Evolutionary conservation across 1,140 invertebrate species (phyloP).

Genomic region (Psilanteris sp.): DNA sequence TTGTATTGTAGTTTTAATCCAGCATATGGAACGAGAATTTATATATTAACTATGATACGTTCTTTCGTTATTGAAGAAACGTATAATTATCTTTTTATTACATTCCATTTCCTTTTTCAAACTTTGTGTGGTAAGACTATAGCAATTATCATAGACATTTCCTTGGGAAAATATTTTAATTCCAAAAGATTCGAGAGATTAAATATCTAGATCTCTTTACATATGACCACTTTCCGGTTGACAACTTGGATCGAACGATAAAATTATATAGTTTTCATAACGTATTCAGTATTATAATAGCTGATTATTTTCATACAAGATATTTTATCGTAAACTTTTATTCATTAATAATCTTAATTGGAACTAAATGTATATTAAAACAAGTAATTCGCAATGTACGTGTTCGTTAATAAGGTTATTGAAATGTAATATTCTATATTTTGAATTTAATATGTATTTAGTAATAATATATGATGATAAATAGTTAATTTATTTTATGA

Average conservation of each 20-base stretch:
- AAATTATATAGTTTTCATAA: conserved; percentile 23
- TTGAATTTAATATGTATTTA: no score
- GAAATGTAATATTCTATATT: no score
- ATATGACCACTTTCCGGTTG: conserved; percentile 35
- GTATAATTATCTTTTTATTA: conserved; percentile 26
- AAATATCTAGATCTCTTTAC: conserved; percentile 44
- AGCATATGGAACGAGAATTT: neutral
- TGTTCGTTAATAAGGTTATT: no score
- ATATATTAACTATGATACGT: no score
- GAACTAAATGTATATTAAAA: neutral
- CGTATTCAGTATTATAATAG: conserved; percentile 11
- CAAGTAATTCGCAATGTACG: no score
- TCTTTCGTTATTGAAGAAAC: conserved; percentile 1
- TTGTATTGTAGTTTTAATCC: neutral
- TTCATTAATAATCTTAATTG: neutral
- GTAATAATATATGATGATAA: no score
- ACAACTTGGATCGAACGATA: conserved; percentile 45
- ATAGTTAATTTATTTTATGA: no score
- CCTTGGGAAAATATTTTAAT: conserved; percentile 42
- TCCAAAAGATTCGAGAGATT: conserved; percentile 35
- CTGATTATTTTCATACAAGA: conserved; percentile 15
- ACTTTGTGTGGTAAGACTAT: neutral
- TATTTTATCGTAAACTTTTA: conserved; percentile 6
- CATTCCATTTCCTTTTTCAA: conserved; percentile 26
- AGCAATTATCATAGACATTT: conserved; percentile 33